Conservation (phyloP, 2,888 invertebrate species). For the Oligia fasciuncula region DNA sequence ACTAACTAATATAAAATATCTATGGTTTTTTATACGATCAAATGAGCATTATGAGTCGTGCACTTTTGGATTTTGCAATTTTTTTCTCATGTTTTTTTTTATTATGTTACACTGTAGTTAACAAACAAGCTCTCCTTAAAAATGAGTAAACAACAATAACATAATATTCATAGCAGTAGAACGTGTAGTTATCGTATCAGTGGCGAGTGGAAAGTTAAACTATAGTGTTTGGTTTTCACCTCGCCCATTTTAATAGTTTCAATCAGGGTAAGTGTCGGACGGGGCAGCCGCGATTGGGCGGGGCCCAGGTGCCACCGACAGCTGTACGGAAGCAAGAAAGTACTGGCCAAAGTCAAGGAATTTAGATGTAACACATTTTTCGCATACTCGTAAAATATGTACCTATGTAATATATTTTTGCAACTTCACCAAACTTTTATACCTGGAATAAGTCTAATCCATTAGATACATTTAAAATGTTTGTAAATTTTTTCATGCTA, state of each 20-base stretch:
- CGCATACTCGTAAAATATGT: neutral
- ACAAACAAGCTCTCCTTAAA: slow-evolving; percentile 1
- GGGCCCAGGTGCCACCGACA: slow-evolving; percentile 66
- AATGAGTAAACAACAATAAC: neutral
- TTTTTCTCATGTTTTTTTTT: neutral
- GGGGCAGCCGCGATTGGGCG: slow-evolving; percentile 64
- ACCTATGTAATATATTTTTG: neutral
- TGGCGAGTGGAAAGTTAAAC: slow-evolving; percentile 57
- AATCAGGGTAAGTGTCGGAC: slow-evolving; percentile 69
- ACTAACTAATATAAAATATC: too few relatives aligned
- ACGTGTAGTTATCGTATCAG: slow-evolving; percentile 46
- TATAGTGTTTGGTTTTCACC: slow-evolving; percentile 71
- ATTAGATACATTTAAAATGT: neutral
- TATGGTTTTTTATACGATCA: too few relatives aligned
- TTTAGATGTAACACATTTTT: neutral
- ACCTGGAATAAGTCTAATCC: neutral
- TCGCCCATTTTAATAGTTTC: slow-evolving; percentile 73
- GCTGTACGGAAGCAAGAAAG: slow-evolving; percentile 58
- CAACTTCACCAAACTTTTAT: neutral
- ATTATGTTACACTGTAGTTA: neutral
- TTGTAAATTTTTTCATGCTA: neutral
- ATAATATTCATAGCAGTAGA: slow-evolving; percentile 45
- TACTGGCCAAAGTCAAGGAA: neutral
- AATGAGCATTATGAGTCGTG: too few relatives aligned
- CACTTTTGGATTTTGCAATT: too few relatives aligned